A percentile compares a stretch with the other conserved stretches of the same genome.
These are phyloP conservation scores for Drosophila quadrilineata DNA, from an alignment of 1,140 invertebrate species.

Conservation along the genomic window DNA sequence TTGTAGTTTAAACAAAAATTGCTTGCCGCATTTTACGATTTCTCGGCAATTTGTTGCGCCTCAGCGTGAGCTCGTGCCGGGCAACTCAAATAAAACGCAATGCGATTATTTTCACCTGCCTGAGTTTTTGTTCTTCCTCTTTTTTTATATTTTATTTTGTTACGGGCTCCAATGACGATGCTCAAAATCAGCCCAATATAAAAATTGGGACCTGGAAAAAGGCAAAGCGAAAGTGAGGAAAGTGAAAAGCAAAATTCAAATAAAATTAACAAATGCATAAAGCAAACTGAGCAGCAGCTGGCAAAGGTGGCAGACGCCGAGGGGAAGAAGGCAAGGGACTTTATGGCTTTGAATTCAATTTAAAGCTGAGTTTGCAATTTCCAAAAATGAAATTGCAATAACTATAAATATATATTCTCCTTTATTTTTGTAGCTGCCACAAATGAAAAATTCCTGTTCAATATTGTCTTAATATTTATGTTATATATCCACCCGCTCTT, in stretches of 20 bases:
- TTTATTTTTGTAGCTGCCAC: constrained; percentile 49
- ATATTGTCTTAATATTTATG: constrained; percentile 50
- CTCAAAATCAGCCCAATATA: constrained; percentile 30
- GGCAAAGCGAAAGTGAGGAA: not conserved
- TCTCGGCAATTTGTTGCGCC: constrained; percentile 70
- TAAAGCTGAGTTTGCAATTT: constrained; percentile 8
- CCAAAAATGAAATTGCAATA: constrained; percentile 32
- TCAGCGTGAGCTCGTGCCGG: constrained; percentile 13
- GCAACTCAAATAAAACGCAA: constrained; percentile 60
- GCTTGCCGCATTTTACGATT: constrained; percentile 72
- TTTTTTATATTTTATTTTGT: too few relatives aligned
- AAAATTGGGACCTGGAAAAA: constrained; percentile 15
- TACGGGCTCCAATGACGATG: constrained; percentile 33
- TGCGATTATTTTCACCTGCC: constrained; percentile 60
- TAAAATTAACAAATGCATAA: constrained; percentile 45
- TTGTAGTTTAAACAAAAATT: constrained; percentile 72
- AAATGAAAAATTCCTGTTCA: constrained; percentile 49
- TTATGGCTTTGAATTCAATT: constrained; percentile 25
- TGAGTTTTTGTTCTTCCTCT: constrained; percentile 22
- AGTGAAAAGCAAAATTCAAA: constrained; percentile 41
- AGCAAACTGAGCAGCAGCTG: constrained; percentile 6
- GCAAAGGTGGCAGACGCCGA: too few relatives aligned
- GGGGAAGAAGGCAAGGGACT: too few relatives aligned
- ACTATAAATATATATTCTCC: constrained; percentile 57
- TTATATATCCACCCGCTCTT: not conserved